Percentiles rank a stretch among this genome's conserved stretches.
Evolutionary conservation across 2,113 vertebrate species (phyloP).

Genomic region (Salminus brasiliensis): DNA sequence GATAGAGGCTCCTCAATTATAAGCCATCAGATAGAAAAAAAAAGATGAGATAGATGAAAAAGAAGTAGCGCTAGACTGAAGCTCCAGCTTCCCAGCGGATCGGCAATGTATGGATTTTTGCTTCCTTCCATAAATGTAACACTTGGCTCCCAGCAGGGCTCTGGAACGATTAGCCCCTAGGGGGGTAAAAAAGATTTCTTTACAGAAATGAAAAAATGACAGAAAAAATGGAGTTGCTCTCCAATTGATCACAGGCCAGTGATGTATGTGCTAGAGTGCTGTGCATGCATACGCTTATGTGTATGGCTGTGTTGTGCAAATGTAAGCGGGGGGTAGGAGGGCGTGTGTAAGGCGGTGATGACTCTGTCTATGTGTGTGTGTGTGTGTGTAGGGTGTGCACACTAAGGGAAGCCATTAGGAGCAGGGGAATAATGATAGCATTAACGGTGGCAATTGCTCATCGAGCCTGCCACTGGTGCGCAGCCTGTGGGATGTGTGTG

Average conservation of each 20-base stretch:
- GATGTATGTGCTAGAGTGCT: constrained; percentile 26
- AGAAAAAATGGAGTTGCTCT: constrained; percentile 28
- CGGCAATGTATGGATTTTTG: background rate
- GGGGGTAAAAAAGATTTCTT: constrained; percentile 9
- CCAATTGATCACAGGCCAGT: constrained; percentile 31
- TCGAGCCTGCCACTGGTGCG: constrained; percentile 42
- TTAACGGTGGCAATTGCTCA: constrained; percentile 56
- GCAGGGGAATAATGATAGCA: constrained; percentile 55
- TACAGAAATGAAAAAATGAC: constrained; percentile 14
- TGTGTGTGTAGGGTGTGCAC: constrained; percentile 12
- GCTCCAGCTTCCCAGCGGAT: background rate
- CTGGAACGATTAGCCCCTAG: background rate
- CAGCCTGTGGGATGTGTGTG: constrained; percentile 43
- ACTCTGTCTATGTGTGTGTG: constrained; percentile 8
- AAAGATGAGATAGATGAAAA: too few species aligned
- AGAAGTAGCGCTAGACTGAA: background rate
- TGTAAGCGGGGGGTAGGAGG: background rate
- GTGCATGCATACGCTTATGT: constrained; percentile 7
- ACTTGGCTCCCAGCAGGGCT: background rate
- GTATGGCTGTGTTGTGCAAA: background rate
- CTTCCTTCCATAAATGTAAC: background rate
- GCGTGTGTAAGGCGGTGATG: constrained; percentile 30
- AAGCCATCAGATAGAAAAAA: too few species aligned
- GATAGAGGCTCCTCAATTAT: too few species aligned
- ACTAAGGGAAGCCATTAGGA: constrained; percentile 53